These are phyloP conservation scores for Nymphicus hollandicus DNA, from an alignment of 2,113 vertebrate species.

Conservation along the genomic window DNA sequence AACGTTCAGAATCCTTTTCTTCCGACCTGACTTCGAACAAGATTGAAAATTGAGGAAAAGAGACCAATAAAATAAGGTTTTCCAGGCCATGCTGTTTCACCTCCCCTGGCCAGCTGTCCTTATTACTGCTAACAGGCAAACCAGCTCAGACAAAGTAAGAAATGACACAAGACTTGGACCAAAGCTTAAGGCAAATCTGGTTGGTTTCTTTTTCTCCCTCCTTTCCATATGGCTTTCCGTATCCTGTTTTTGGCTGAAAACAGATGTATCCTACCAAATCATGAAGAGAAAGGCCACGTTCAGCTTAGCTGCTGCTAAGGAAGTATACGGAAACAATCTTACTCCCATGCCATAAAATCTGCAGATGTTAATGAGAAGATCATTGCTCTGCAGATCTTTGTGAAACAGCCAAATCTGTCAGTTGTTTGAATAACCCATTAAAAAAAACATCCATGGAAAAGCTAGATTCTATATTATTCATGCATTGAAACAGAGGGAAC, in stretches of 20 bases:
- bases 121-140: not conserved
- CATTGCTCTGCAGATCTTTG: not conserved
- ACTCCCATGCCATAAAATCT: not conserved
- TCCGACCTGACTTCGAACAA: not conserved
- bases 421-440: not conserved
- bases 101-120: not conserved
- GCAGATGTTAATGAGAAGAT: not conserved
- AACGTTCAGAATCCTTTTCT: not conserved
- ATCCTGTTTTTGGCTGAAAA: not conserved
- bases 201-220: not conserved
- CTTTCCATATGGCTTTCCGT: not conserved
- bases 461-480: not conserved
- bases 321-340: not conserved
- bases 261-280: not conserved
- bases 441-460: not conserved
- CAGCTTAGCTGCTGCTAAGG: not conserved
- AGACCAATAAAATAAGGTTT: not conserved
- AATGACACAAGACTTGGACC: not conserved
- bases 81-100: not conserved
- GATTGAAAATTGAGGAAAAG: not conserved
- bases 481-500: rapidly evolving
- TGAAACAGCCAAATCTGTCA: not conserved
- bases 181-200: not conserved
- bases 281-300: not conserved
- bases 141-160: not conserved